Conservation (phyloP, 2,113 vertebrate genomes). For the Ploceus nigricollis region DNA sequence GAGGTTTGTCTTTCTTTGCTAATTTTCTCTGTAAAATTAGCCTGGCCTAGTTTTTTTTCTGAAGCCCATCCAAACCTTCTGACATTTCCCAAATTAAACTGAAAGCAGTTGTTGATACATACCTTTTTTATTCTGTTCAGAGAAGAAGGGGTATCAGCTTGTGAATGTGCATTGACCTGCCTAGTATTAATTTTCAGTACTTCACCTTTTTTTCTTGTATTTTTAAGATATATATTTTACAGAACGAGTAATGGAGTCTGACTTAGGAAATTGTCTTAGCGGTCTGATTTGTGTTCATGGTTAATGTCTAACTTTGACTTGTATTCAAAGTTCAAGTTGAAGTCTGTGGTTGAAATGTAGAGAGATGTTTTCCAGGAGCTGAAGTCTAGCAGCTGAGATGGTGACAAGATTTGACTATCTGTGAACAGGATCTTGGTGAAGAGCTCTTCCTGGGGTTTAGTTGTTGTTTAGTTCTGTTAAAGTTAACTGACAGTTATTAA, state of each 20-base stretch:
- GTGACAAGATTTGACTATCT: background rate
- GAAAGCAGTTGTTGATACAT: background rate
- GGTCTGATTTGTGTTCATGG: background rate
- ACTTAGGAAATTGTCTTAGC: background rate
- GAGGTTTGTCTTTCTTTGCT: background rate
- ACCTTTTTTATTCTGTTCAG: background rate
- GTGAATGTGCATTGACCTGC: background rate
- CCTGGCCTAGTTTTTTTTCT: background rate
- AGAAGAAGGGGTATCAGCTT: background rate
- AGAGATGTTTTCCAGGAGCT: conserved; percentile 6
- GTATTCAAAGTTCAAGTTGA: background rate
- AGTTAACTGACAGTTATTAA: background rate
- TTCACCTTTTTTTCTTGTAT: background rate
- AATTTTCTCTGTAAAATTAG: background rate
- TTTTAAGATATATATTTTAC: background rate
- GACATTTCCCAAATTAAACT: background rate
- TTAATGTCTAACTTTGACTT: background rate
- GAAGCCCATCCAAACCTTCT: background rate
- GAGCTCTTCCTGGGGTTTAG: background rate
- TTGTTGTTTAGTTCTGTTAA: background rate
- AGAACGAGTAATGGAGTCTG: background rate
- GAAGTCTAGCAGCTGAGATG: background rate
- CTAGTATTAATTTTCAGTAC: background rate
- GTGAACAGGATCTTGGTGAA: background rate
- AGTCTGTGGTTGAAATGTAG: background rate